A percentile compares a stretch with the other conserved stretches of the same genome.
phyloP scores from a whole-genome alignment of 2,888 invertebrate genomes.

The Masnerella sp. region DNA sequence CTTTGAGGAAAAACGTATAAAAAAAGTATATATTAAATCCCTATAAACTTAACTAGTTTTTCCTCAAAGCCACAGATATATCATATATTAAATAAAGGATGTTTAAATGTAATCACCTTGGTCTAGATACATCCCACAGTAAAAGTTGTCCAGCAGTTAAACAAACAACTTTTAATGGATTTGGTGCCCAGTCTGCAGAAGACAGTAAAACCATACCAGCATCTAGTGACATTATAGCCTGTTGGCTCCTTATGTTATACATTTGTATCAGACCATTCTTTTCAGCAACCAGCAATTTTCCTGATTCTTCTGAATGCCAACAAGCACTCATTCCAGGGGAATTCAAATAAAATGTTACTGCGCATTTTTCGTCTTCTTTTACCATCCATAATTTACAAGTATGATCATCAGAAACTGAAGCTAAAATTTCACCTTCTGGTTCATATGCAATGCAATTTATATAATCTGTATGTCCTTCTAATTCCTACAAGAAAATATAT shows the following conservation, averaged over 20 bases:
- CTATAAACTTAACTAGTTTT: too few relatives aligned
- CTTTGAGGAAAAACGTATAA: too few relatives aligned
- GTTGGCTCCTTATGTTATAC: slow-evolving; percentile 84
- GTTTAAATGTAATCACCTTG: slow-evolving; percentile 78
- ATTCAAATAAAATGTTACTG: slow-evolving; percentile 81
- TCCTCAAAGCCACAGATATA: too few relatives aligned
- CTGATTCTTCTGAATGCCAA: slow-evolving; percentile 85
- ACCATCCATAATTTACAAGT: slow-evolving; percentile 85
- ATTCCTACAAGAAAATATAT: slow-evolving; percentile 74
- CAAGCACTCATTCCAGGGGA: slow-evolving; percentile 84
- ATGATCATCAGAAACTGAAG: slow-evolving; percentile 88
- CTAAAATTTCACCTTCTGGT: slow-evolving; percentile 83
- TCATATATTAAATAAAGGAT: neutral
- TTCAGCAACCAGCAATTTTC: slow-evolving; percentile 86
- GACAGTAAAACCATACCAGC: slow-evolving; percentile 81
- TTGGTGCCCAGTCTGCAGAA: slow-evolving; percentile 85
- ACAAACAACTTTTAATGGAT: slow-evolving; percentile 82
- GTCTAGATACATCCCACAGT: slow-evolving; percentile 84
- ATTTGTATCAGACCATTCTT: slow-evolving; percentile 86
- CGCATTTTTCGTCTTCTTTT: slow-evolving; percentile 79
- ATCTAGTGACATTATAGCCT: slow-evolving; percentile 83
- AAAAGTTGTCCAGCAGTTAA: slow-evolving; percentile 83
- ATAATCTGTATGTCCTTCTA: slow-evolving; percentile 83
- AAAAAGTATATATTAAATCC: too few relatives aligned
- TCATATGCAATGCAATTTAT: slow-evolving; percentile 85